phyloP scores from a whole-genome alignment of 1,140 invertebrate genomes.

The fruit fly (Drosophila melanogaster) region Release_6_plus_ISO1_MT NC_004354.4:5277501-5278000 shows the following conservation, averaged over 20 bases:
- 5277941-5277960: constrained; percentile 12
- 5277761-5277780: constrained; percentile 11
- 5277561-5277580: constrained; percentile 68
- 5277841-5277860: not conserved
- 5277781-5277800: not conserved
- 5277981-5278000: not conserved
- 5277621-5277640: constrained; percentile 41
- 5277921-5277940: constrained; percentile 23
- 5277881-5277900: not conserved
- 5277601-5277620: constrained; percentile 21
- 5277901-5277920: not conserved
- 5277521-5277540: constrained; percentile 34
- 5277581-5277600: constrained; percentile 82
- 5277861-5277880: not conserved
- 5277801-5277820: not conserved
- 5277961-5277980: not conserved
- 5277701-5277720: constrained; percentile 31
- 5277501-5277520: constrained; percentile 9
- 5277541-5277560: constrained; percentile 26
- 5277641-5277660: constrained; percentile 44
- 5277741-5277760: constrained; percentile 2
- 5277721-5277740: constrained; percentile 8
- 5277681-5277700: constrained; percentile 7
- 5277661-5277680: constrained; percentile 34
- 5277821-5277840: not conserved